Conservation (phyloP, 2,113 vertebrate genomes). For the Columba janthina region DNA sequence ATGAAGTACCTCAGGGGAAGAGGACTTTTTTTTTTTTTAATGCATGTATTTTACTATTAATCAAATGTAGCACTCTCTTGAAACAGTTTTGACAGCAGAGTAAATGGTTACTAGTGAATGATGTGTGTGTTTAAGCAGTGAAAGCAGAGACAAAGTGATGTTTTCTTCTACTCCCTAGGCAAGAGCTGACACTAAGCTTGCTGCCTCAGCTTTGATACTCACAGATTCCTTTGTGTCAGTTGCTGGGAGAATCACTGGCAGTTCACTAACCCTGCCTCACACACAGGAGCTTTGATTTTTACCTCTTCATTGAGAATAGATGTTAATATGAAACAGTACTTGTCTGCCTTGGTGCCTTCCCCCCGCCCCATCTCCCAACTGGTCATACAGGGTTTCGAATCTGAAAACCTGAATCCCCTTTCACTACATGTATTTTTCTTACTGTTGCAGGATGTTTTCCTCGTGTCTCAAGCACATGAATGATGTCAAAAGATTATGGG, state of each 20-base stretch:
- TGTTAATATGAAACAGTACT: slow-evolving; percentile 43
- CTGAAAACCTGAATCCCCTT: neutral
- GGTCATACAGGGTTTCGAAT: neutral
- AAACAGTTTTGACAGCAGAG: slow-evolving; percentile 63
- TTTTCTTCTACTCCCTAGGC: slow-evolving; percentile 49
- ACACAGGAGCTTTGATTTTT: slow-evolving; percentile 41
- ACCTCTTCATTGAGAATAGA: slow-evolving; percentile 49
- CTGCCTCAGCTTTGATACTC: slow-evolving; percentile 32
- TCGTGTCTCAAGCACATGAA: neutral
- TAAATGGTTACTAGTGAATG: slow-evolving; percentile 59
- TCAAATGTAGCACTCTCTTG: slow-evolving; percentile 51
- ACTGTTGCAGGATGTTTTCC: neutral
- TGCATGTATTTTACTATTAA: slow-evolving; percentile 46
- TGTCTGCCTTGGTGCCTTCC: neutral
- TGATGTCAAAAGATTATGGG: neutral
- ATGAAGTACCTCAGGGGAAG: neutral
- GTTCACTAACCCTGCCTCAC: slow-evolving; percentile 21
- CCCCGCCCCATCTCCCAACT: accelerated
- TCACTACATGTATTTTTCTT: neutral
- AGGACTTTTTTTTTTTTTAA: neutral
- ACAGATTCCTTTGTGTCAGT: slow-evolving; percentile 47
- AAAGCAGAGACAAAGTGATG: slow-evolving; percentile 60
- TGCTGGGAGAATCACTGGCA: slow-evolving; percentile 59
- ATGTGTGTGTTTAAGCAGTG: slow-evolving; percentile 40
- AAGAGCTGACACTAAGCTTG: slow-evolving; percentile 27